These are phyloP conservation scores for Dryobota labecula DNA, from an alignment of 2,888 invertebrate genomes.

Conservation along the genomic window DNA sequence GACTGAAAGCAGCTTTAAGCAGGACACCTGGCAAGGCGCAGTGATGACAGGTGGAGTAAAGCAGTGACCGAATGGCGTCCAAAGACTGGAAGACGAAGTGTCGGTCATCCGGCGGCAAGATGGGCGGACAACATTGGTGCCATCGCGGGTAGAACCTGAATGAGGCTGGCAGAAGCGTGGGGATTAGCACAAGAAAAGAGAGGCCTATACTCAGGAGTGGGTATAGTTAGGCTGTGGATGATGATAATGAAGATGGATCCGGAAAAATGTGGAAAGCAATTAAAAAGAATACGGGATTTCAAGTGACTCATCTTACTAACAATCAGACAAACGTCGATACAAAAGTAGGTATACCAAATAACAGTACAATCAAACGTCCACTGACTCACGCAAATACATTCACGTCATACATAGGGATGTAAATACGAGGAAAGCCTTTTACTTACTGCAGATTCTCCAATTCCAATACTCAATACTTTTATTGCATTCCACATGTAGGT, in stretches of 20 bases:
- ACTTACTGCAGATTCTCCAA: background rate
- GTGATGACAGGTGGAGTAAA: background rate
- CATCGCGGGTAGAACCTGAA: background rate
- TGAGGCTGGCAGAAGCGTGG: background rate
- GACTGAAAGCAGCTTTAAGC: no score
- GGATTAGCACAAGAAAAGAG: background rate
- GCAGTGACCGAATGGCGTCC: background rate
- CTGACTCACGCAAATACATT: background rate
- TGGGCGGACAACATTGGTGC: background rate
- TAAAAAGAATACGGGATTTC: background rate
- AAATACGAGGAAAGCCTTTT: constrained; percentile 27
- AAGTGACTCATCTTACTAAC: background rate
- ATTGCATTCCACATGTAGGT: no score
- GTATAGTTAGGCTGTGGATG: background rate
- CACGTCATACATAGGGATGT: background rate
- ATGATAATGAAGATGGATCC: background rate
- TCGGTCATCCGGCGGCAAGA: background rate
- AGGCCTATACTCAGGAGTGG: background rate
- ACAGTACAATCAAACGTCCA: background rate
- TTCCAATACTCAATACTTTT: no score
- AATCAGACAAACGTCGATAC: background rate
- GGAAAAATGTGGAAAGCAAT: background rate
- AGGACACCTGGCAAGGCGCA: background rate
- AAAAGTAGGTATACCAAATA: background rate
- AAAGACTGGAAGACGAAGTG: background rate